Evolutionary conservation across 2,113 vertebrate genomes (phyloP).

Genomic region (Donacobius atricapilla): DNA sequence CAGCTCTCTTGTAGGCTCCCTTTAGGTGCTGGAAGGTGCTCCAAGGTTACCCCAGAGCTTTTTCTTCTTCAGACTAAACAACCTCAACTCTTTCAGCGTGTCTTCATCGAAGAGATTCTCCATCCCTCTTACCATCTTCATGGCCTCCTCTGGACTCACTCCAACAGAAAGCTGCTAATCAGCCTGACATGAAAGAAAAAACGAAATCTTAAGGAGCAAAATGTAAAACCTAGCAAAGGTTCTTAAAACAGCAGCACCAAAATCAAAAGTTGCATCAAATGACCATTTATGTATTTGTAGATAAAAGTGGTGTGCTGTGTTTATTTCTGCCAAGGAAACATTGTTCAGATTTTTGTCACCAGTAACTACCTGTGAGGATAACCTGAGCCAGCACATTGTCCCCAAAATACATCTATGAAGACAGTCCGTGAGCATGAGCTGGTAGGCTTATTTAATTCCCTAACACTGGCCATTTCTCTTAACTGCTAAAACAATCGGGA

Average conservation of each 20-base stretch:
- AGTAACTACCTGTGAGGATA: neutral
- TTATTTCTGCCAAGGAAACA: neutral
- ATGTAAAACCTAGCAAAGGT: neutral
- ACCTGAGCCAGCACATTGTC: neutral
- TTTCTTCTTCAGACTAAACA: neutral
- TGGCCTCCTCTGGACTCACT: neutral
- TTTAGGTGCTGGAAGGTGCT: neutral
- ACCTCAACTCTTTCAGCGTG: neutral
- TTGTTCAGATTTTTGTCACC: neutral
- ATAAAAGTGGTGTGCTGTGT: neutral
- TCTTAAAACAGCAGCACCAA: neutral
- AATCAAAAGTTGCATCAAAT: neutral
- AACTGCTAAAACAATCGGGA: neutral
- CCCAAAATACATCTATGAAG: neutral
- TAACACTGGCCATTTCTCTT: neutral
- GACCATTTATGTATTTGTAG: neutral
- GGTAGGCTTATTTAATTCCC: neutral
- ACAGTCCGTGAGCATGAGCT: neutral
- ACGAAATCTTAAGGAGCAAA: accelerated
- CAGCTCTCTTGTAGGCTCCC: neutral
- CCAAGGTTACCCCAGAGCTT: neutral
- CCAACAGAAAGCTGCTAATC: neutral
- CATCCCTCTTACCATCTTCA: neutral
- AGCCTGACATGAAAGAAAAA: neutral
- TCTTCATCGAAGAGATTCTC: neutral